Evolutionary conservation across 2,888 invertebrate genomes (phyloP).

Genomic region (Papilio protenor): DNA sequence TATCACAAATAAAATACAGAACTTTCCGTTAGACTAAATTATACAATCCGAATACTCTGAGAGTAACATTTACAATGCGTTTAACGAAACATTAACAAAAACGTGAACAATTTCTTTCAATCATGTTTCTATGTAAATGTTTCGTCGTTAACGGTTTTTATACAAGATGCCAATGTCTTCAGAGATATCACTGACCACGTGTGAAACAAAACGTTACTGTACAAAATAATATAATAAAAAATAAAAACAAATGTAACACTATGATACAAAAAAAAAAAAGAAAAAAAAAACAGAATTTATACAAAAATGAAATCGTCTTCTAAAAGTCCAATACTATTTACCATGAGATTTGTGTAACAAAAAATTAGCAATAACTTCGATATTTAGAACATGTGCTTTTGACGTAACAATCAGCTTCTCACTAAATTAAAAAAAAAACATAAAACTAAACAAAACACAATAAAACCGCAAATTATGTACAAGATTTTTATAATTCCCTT

Average conservation of each 20-base stretch:
- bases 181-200: conserved; percentile 47
- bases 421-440: not conserved
- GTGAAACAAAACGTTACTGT: conserved; percentile 74
- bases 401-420: not conserved
- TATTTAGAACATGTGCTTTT: not conserved
- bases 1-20: conserved; percentile 81
- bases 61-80: conserved; percentile 6
- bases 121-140: not conserved
- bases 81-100: not conserved
- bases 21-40: conserved; percentile 53
- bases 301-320: conserved; percentile 46
- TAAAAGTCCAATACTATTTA: conserved; percentile 19
- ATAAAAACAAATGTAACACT: conserved; percentile 62
- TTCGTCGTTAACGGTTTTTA: not conserved
- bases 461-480: not conserved
- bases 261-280: conserved; percentile 71
- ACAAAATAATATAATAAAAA: conserved; percentile 68
- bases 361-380: not conserved
- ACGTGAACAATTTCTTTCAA: not conserved
- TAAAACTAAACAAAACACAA: not conserved
- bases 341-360: conserved; percentile 24
- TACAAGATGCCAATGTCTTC: not conserved
- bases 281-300: conserved; percentile 56
- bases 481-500: conserved; percentile 3
- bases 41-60: conserved; percentile 20